These are phyloP conservation scores for Xiphophorus birchmanni DNA, from an alignment of 2,797 vertebrate species.

Conservation along the genomic window DNA sequence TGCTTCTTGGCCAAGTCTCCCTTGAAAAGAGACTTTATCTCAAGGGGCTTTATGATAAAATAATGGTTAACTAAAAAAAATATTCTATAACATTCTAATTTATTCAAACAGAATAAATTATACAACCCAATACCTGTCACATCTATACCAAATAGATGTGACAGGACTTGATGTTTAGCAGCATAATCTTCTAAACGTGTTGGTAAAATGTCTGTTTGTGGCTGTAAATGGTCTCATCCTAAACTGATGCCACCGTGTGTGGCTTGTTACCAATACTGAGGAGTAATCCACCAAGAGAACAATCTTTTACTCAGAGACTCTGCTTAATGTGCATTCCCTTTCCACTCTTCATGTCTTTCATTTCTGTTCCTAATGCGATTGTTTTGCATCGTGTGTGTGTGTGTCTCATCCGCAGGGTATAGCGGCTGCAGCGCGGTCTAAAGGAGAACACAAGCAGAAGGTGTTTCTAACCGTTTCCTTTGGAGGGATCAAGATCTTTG, in stretches of 20 bases:
- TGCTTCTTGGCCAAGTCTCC: no score
- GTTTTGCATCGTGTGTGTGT: constrained; percentile 19
- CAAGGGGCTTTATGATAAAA: no score
- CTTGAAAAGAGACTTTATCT: no score
- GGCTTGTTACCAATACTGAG: not conserved
- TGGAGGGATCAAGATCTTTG: constrained; percentile 99
- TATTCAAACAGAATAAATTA: not conserved
- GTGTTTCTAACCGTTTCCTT: constrained; percentile 98
- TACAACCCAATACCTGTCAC: no score
- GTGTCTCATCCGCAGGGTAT: constrained; percentile 85
- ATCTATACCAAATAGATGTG: not conserved
- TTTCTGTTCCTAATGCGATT: constrained; percentile 28
- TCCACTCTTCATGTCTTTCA: not conserved
- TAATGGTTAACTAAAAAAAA: not conserved
- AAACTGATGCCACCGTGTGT: not conserved
- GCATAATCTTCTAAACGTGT: not conserved
- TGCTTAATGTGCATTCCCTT: not conserved
- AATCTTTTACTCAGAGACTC: not conserved
- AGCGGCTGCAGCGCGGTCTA: constrained; percentile 92
- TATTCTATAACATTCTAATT: not conserved
- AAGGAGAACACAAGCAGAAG: constrained; percentile 99
- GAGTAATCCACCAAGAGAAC: not conserved
- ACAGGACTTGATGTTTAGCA: not conserved
- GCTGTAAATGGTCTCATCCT: not conserved
- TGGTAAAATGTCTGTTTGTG: not conserved